These are phyloP conservation scores for Aramus guarauna DNA, from an alignment of 2,113 vertebrate species.

Conservation along the genomic window DNA sequence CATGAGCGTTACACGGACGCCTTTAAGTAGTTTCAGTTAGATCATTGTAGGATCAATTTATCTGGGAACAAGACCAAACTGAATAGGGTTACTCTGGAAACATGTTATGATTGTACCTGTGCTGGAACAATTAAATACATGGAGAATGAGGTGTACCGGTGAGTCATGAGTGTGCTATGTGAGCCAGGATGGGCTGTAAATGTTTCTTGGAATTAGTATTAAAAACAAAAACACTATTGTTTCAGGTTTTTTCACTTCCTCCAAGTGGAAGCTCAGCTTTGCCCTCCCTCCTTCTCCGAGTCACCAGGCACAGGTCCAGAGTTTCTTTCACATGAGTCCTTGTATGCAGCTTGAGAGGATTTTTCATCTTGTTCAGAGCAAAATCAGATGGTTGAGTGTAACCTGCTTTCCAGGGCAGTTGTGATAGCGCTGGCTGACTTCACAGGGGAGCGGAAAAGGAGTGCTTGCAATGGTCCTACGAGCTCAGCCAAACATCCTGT, in stretches of 20 bases:
- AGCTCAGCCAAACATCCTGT: neutral
- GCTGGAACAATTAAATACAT: neutral
- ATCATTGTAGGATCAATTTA: neutral
- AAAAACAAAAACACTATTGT: neutral
- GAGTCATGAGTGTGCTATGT: neutral
- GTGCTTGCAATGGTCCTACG: neutral
- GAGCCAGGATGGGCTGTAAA: neutral
- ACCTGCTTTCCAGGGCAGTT: neutral
- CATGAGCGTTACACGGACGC: neutral
- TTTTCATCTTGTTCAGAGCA: neutral
- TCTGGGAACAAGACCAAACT: neutral
- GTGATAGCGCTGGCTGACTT: neutral
- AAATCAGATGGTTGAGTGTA: neutral
- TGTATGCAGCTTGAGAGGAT: neutral
- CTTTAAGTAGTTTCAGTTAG: neutral
- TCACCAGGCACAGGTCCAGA: neutral
- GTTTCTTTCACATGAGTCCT: neutral
- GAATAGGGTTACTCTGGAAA: neutral
- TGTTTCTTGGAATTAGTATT: neutral
- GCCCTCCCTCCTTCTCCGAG: neutral
- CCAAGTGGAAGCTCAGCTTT: neutral
- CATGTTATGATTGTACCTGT: neutral
- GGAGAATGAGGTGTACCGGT: neutral
- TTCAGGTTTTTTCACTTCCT: neutral
- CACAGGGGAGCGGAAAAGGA: neutral